Evolutionary conservation across 1,140 invertebrate genomes (phyloP).

Genomic region (Drosophila nebulosa): DNA sequence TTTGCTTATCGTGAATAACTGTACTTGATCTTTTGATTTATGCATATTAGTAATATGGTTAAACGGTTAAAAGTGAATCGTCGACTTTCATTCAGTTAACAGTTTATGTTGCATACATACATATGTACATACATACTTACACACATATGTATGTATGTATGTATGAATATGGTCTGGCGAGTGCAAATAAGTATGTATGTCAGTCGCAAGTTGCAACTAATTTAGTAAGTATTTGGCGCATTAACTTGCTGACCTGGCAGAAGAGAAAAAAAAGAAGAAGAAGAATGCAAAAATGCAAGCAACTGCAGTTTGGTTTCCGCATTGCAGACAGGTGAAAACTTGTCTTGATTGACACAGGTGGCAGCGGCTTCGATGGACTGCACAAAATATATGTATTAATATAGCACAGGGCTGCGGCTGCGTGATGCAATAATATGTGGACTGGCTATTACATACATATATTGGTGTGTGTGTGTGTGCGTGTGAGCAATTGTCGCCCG

Average conservation of each 20-base stretch:
- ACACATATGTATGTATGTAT: neutral
- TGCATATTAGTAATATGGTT: no score
- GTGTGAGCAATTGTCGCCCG: slow-evolving; percentile 41
- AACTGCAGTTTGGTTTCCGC: slow-evolving; percentile 34
- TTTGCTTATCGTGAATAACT: no score
- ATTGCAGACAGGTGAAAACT: slow-evolving; percentile 42
- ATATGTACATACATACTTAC: neutral
- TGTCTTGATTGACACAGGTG: slow-evolving; percentile 31
- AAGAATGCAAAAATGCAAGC: slow-evolving; percentile 24
- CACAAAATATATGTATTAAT: neutral
- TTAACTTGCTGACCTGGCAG: slow-evolving; percentile 29
- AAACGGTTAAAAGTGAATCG: no score
- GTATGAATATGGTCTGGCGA: neutral
- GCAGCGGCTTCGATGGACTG: slow-evolving; percentile 7
- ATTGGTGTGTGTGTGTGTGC: neutral
- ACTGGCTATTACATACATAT: slow-evolving; percentile 17
- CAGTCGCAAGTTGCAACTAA: neutral
- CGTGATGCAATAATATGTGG: slow-evolving; percentile 21
- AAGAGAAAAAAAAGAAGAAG: slow-evolving; percentile 3
- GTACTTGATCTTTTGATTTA: no score
- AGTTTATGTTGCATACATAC: neutral
- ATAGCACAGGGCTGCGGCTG: slow-evolving; percentile 3
- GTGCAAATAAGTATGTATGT: neutral
- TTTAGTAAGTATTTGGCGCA: slow-evolving; percentile 32
- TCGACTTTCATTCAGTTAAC: no score